Percentiles rank a stretch among this genome's conserved stretches.
Conservation (phyloP, 2,888 invertebrate genomes). For the Hedychridium roseum region DNA sequence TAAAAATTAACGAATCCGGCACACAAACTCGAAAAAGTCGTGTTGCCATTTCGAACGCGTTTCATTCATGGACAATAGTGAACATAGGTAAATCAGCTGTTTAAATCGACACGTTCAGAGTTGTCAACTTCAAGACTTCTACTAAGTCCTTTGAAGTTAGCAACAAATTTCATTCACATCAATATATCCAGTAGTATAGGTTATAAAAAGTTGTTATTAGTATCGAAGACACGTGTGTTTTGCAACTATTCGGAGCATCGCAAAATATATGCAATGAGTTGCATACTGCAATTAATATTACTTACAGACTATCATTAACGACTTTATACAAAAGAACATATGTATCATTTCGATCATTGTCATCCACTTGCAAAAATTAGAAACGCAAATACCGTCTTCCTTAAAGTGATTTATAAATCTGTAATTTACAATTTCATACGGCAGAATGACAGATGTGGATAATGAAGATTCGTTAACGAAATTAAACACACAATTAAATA, state of each 20-base stretch:
- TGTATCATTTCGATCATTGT: too few relatives aligned
- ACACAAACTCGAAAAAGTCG: slow-evolving; percentile 29
- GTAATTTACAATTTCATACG: too few relatives aligned
- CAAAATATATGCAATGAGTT: background rate
- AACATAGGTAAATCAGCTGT: background rate
- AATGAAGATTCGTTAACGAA: slow-evolving; percentile 37
- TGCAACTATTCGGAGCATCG: background rate
- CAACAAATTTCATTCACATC: background rate
- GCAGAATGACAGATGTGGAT: slow-evolving; percentile 23
- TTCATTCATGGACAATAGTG: background rate
- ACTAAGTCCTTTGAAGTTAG: background rate
- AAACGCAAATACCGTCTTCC: too few relatives aligned
- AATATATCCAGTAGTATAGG: background rate
- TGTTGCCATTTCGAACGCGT: slow-evolving; percentile 24
- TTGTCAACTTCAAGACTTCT: background rate
- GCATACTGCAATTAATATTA: too few relatives aligned
- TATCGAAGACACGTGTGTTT: background rate
- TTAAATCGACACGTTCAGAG: background rate
- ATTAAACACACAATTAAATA: slow-evolving; percentile 46
- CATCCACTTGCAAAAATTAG: too few relatives aligned
- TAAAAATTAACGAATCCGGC: slow-evolving; percentile 21
- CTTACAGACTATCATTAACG: too few relatives aligned
- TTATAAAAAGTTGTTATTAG: background rate
- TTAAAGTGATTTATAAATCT: too few relatives aligned
- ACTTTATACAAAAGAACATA: too few relatives aligned